Evolutionary conservation across 2,888 invertebrate species (phyloP).

Genomic region (Yponomeuta malinellus): DNA sequence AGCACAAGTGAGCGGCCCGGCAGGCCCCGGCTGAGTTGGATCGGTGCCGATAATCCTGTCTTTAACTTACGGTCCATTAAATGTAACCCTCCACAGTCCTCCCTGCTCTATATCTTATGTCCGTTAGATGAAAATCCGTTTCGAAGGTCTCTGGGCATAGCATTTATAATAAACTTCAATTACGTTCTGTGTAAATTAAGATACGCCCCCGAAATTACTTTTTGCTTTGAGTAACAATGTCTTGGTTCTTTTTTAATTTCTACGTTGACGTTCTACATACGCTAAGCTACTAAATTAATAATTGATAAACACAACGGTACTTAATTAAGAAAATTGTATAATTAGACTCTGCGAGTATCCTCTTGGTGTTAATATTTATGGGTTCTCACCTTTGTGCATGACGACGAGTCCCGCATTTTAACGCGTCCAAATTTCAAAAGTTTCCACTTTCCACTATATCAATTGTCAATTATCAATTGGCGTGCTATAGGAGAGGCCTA

Average conservation of each 20-base stretch:
- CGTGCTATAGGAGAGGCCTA: no score
- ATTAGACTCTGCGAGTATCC: neutral
- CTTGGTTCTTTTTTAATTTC: neutral
- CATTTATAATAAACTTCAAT: neutral
- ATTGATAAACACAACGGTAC: no score
- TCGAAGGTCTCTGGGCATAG: neutral
- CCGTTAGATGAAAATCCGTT: neutral
- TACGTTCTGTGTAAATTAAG: neutral
- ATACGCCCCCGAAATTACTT: neutral
- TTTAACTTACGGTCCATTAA: slow-evolving; percentile 33
- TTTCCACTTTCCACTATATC: no score
- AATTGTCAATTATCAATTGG: no score
- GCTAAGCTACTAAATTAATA: neutral
- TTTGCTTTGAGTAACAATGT: neutral
- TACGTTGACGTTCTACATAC: neutral
- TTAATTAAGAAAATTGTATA: neutral
- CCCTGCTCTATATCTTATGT: slow-evolving; percentile 10
- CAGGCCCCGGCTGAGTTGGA: slow-evolving; percentile 16
- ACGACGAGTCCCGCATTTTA: no score
- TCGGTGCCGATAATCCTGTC: slow-evolving; percentile 25
- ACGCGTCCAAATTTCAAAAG: no score
- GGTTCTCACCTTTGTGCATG: no score
- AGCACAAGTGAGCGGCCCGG: neutral
- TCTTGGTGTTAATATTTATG: no score
- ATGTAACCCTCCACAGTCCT: slow-evolving; percentile 20